These are phyloP conservation scores for Triplophysa yarkandensis DNA, from an alignment of 2,797 vertebrate species.

Conservation along the genomic window DNA sequence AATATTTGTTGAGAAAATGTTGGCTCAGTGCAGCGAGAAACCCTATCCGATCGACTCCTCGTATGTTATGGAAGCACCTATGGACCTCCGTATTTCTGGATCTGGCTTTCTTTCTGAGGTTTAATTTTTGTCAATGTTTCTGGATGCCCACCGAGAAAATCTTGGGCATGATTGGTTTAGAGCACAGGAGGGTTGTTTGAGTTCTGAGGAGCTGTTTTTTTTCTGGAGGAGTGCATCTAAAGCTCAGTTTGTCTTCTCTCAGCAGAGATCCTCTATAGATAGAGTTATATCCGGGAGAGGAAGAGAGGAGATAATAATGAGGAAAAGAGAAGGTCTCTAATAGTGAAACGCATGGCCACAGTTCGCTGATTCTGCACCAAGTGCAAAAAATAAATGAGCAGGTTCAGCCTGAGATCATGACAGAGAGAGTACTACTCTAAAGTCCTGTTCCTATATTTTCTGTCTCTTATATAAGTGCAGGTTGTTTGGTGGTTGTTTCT, in stretches of 20 bases:
- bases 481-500: not conserved
- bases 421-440: not conserved
- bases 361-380: constrained; percentile 36
- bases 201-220: constrained; percentile 26
- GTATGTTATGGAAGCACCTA: not conserved
- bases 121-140: constrained; percentile 3
- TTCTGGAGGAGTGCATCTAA: constrained; percentile 22
- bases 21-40: not conserved
- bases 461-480: not conserved
- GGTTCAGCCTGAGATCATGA: constrained; percentile 18
- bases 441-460: constrained; percentile 3
- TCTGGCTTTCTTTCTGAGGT: not conserved
- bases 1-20: not conserved
- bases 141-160: constrained; percentile 7
- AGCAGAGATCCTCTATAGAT: constrained; percentile 23
- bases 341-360: constrained; percentile 31
- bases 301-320: not conserved
- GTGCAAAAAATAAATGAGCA: constrained; percentile 40
- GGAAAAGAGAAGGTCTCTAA: constrained; percentile 17
- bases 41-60: constrained; percentile 8
- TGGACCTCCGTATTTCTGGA: constrained; percentile 16
- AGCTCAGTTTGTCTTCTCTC: constrained; percentile 12
- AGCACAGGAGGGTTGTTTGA: constrained; percentile 20
- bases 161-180: not conserved
- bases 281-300: not conserved